Evolutionary conservation across 2,797 vertebrate species (phyloP), one percentile per base, ranked within the genome.

Genomic region (Trachurus trachurus): DNA sequence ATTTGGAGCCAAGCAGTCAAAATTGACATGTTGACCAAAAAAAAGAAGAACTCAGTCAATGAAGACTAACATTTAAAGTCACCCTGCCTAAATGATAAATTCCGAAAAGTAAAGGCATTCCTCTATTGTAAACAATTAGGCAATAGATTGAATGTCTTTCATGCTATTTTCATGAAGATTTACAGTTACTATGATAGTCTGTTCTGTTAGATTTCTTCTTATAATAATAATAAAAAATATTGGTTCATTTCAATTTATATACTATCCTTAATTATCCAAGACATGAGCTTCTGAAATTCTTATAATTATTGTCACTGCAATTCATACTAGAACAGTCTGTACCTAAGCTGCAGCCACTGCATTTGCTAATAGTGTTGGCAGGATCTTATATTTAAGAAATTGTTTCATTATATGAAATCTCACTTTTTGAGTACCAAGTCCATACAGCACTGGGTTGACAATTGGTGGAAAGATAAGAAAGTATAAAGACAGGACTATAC

Each of bases 401-500:
- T 83, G 26, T 47, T 86, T 92, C 2, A 88, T 45, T 21, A 91
- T 39, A 5, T 83, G 66, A 57, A 71, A 65, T 75, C 88, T 84
- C 6, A 92, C 49, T n/a, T 70, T 52, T 4, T 87, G 74, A 60
- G 77, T 85, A 9, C 89, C 70, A 0, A 94, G 61, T 66, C 92
- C 92, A 11, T 94, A 93, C 62, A 94, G 31, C 53, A 92, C 42
- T 1, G 92, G 91, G 84, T 92, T 93, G 22, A 52, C 2, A 12
- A 93, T 4, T 1, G 92, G 34, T 6, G 84, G 78, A 22, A 88
- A 63, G 54, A 94, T n/a, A 42, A 83, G 0, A 53, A 92, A 91
- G 70, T 92, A 91, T 13, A 93, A 61, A 1, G 92, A 92, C 22
- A 93, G 19, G 37, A 91, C 74, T 34, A 90, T 83, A 9, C 53